Base-by-base conservation (phyloP, 2,888 invertebrate species). In the Cataglyphis livida region DNA sequence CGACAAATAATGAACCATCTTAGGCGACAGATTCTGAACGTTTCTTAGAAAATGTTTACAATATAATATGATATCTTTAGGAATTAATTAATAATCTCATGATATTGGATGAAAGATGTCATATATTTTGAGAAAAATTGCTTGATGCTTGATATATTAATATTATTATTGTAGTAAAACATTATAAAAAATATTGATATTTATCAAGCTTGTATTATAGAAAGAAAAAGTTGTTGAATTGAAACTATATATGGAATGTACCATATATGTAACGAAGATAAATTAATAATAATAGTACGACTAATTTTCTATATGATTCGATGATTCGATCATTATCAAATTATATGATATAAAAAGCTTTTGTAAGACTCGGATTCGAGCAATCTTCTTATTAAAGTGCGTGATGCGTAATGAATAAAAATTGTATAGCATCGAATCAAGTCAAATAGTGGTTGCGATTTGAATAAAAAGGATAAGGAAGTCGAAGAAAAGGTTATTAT, bases 1-100 rank as follows among this genome's bases (percentile, higher is more conserved):
- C 59, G 28, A 64, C 65, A 70, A 57, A 76, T 78, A 85, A 82
- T 57, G 18, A 3, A n/a, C 38, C 64, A 25, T 81, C 75, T 85
- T 81, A 15, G 38, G n/a, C 44, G 48, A 57, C 62, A 74, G 65
- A 81, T 54, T 71, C 44, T n/a, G 3, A 59, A 59, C 18, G 15
- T 21, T 65, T 38, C 25, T 38, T 68, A 38, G 12, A 41, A 7
- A 35, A 59, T 35, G 10, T 35, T 65, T 25, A 4, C 0, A 25
- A 38, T 25, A 28, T 25, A 54, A 5, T 7, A 32, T n/a, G 48
- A 48, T 41, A 18, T 57, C 3, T 68, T 28, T 9, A 18, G 6
- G 4, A 51, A 41, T 41, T 57, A 18, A 51, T 51, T 51, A 61
- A 68, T 57, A 35, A 70, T 59, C 15, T 41, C 2, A 3, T 21